Percentiles rank a stretch among this genome's conserved stretches.
phyloP scores from a whole-genome alignment of 37 sponge, comb jelly and placozoan species.

The Tethya wilhelma region DNA sequence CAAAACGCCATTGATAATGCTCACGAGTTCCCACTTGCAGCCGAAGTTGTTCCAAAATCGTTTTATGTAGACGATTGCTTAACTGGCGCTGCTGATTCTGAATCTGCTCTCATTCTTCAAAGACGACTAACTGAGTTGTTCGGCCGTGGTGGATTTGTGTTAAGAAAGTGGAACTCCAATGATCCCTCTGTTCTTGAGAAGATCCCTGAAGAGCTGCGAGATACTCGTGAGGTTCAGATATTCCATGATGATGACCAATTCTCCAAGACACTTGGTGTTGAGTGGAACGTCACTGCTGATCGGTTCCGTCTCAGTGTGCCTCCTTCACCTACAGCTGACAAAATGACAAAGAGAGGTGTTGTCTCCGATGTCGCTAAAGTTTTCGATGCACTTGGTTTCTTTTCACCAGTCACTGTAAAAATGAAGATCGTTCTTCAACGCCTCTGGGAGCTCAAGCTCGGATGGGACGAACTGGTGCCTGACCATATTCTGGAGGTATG shows the following conservation, averaged over 20 bases:
- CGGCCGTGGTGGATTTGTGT: conserved; percentile 38
- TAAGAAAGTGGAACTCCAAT: conserved; percentile 43
- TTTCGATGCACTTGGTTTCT: no score
- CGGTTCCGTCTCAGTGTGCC: conserved; percentile 23
- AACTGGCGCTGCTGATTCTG: conserved; percentile 38
- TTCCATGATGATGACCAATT: conserved; percentile 13
- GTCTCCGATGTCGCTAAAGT: conserved; percentile 39
- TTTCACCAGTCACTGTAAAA: no score
- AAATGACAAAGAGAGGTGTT: conserved; percentile 5
- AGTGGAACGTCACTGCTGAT: conserved; percentile 34
- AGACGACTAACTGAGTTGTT: conserved; percentile 30
- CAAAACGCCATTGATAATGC: conserved; percentile 36
- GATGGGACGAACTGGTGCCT: conserved; percentile 43
- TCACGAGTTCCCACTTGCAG: conserved; percentile 36
- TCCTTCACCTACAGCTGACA: background rate
- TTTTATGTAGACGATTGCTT: no score
- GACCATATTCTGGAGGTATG: conserved; percentile 15
- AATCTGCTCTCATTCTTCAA: conserved; percentile 21
- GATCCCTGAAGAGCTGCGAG: conserved; percentile 42
- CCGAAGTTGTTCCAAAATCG: conserved; percentile 29
- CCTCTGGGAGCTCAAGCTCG: conserved; percentile 1
- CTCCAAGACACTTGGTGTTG: conserved; percentile 24
- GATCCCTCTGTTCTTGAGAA: conserved; percentile 24
- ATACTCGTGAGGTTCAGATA: conserved; percentile 19
- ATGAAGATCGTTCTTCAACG: no score